Evolutionary conservation across 2,797 vertebrate genomes (phyloP).

Genomic region (Nyctibius grandis): DNA sequence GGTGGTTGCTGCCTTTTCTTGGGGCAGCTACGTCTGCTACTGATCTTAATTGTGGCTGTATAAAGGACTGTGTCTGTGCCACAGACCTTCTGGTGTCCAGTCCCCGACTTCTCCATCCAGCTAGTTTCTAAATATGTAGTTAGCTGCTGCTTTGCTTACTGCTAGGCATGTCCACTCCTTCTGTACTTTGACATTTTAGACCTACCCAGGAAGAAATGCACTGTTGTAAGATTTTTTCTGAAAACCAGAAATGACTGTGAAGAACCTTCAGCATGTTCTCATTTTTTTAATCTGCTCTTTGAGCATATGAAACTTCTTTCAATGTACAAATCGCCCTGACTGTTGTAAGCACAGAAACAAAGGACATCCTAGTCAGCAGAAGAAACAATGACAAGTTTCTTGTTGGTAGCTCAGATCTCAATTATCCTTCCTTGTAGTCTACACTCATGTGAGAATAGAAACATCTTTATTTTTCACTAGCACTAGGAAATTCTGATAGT

Average conservation of each 20-base stretch:
- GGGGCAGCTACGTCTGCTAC: not conserved
- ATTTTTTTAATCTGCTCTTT: not conserved
- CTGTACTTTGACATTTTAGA: not conserved
- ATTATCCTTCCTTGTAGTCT: not conserved
- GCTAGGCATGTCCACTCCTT: rapidly evolving
- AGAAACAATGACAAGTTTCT: not conserved
- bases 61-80: not conserved
- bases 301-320: not conserved
- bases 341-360: not conserved
- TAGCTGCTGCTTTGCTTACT: not conserved
- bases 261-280: not conserved
- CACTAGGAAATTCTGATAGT: not conserved
- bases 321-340: not conserved
- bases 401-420: not conserved
- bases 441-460: not conserved
- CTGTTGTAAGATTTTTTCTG: not conserved
- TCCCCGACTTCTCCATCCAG: not conserved
- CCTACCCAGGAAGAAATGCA: not conserved
- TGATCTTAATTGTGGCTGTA: not conserved
- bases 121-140: rapidly evolving
- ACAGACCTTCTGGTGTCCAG: not conserved
- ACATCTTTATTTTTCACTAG: not conserved
- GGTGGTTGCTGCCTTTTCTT: not conserved
- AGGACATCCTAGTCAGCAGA: not conserved
- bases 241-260: not conserved